Base-by-base conservation (phyloP, 2,888 invertebrate genomes). In the Eupithecia subumbrata region DNA sequence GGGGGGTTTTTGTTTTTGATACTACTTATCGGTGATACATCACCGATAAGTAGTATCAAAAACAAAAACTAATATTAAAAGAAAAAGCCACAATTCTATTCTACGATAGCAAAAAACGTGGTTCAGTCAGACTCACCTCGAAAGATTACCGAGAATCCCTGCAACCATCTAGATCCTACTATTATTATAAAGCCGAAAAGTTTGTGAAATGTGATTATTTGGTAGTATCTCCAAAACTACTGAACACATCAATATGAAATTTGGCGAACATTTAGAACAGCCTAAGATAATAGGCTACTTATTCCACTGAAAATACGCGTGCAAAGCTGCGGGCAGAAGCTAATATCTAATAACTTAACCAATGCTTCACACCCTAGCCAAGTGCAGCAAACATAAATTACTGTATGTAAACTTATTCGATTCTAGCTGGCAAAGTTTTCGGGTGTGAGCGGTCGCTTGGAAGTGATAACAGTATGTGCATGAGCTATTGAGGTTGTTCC, bases 401-500 rank as follows among this genome's bases (percentile, higher is more conserved):
- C 70, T 11, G 48, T 68, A 75, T 72, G 74, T 67, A 71, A 77
- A 77, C 73, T 77, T 77, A 77, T 75, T 77, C 73, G 75, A 77
- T 71, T 75, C 43, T 76, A 7, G 72, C 25, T 40, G 74, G 70
- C 16, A 37, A 75, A 77, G 77, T 77, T 75, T 75, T 75, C 68
- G 77, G 73, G 70, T 73, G 64, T 69, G 74, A 48, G 74, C 77
- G 75, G 75, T 77, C 71, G 63, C 18, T 43, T 75, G 77, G 77
- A 77, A 77, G 75, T 75, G 75, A 77, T 77, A 77, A 75, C 69
- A 75, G 77, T 71, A 72, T 74, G 76, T 72, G 77, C 70, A 71
- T 75, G 71, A 64, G 18, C 48, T 56, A 71, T 63, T 34, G 73
- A 40, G 37, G 56, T 69, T 64, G 74, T 77, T 73, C 63, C 63